phyloP scores from a whole-genome alignment of 2,797 vertebrate species.

The Urocyon cinereoargenteus region DNA sequence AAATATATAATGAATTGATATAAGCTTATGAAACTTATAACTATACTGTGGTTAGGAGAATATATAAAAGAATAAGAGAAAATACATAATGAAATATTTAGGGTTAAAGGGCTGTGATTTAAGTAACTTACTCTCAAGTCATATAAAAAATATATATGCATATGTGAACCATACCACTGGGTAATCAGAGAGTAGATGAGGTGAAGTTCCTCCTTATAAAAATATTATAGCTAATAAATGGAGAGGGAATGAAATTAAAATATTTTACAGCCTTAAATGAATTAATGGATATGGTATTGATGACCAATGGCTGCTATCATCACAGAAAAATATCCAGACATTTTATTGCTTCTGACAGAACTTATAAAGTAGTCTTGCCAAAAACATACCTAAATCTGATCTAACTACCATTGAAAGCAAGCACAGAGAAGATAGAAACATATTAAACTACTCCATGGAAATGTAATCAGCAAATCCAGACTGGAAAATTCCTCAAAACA shows the following conservation, averaged over 20 bases:
- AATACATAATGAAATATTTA: background rate
- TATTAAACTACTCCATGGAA: background rate
- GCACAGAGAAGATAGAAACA: background rate
- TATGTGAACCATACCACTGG: background rate
- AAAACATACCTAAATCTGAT: conserved; percentile 15
- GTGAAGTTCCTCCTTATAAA: background rate
- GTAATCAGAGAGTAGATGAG: background rate
- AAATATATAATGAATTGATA: background rate
- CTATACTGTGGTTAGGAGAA: background rate
- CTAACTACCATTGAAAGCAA: background rate
- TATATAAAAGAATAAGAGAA: background rate
- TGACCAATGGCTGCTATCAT: background rate
- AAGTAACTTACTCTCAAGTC: conserved; percentile 5
- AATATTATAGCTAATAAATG: background rate
- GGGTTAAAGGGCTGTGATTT: background rate
- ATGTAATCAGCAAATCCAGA: background rate
- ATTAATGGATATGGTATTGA: background rate
- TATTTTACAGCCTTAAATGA: background rate
- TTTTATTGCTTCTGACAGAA: background rate
- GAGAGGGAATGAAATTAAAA: conserved; percentile 1
- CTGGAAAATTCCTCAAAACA: background rate
- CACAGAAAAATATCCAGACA: background rate
- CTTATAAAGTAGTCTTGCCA: background rate
- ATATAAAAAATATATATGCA: background rate
- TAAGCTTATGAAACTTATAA: background rate